Evolutionary conservation across 2,797 vertebrate species (phyloP).

Genomic region (Pitangus sulphuratus): DNA sequence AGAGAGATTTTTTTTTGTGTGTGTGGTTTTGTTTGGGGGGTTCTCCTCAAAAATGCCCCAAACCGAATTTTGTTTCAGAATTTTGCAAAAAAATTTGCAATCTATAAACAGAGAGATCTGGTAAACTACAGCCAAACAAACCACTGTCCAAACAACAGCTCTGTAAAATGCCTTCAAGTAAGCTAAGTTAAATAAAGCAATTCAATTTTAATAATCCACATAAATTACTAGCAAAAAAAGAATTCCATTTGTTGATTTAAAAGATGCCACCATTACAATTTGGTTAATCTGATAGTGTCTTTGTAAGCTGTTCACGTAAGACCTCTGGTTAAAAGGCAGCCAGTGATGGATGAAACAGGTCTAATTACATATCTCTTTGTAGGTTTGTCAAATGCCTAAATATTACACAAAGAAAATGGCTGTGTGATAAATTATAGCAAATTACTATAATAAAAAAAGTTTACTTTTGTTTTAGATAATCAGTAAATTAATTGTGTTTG

Average conservation of each 20-base stretch:
- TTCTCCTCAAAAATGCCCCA: background rate
- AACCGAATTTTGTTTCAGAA: background rate
- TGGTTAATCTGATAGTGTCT: background rate
- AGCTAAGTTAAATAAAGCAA: background rate
- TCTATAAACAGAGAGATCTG: background rate
- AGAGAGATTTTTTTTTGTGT: background rate
- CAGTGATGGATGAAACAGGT: slow-evolving; percentile 60
- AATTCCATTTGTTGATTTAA: background rate
- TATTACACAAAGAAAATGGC: slow-evolving; percentile 22
- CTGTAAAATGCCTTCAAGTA: background rate
- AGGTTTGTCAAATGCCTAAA: slow-evolving; percentile 43
- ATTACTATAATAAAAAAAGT: slow-evolving; percentile 66
- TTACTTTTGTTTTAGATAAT: slow-evolving; percentile 69
- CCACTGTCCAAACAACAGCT: background rate
- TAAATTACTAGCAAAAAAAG: background rate
- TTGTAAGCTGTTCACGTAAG: slow-evolving; percentile 26
- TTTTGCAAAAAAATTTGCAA: background rate
- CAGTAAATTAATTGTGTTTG: slow-evolving; percentile 59
- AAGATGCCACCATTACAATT: background rate
- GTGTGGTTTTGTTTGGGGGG: background rate
- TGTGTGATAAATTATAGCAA: slow-evolving; percentile 42
- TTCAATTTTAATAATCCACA: background rate
- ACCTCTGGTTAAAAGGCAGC: slow-evolving; percentile 49
- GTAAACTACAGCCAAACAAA: background rate
- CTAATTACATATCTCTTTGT: slow-evolving; percentile 60